Evolutionary conservation across 2,113 vertebrate genomes (phyloP).

Genomic region (Acinonyx jubatus): DNA sequence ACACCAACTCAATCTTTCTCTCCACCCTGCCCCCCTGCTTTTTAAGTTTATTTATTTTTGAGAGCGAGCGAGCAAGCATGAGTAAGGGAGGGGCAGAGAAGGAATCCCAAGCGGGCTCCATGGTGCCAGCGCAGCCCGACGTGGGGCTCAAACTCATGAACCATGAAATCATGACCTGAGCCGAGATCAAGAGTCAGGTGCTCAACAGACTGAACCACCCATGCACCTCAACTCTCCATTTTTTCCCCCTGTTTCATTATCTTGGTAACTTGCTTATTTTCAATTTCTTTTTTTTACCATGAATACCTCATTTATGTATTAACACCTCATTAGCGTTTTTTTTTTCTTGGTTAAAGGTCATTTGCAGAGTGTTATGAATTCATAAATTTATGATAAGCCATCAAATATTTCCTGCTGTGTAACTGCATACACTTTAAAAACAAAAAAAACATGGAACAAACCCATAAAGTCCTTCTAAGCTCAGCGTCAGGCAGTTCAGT

Average conservation of each 20-base stretch:
- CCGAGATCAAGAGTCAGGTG: no score
- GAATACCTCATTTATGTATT: not conserved
- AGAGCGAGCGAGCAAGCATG: no score
- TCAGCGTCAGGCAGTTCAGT: slow-evolving; percentile 98
- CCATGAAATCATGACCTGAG: no score
- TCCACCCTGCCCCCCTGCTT: no score
- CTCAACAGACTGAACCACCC: no score
- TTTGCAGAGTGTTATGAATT: slow-evolving; percentile 45
- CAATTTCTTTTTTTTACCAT: not conserved
- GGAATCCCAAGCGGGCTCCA: no score
- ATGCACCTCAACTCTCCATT: no score
- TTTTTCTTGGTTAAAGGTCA: slow-evolving; percentile 43
- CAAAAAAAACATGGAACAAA: slow-evolving; percentile 76
- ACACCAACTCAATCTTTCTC: not conserved
- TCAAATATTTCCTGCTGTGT: not conserved
- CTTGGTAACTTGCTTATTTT: slow-evolving; percentile 9
- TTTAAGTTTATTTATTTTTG: no score
- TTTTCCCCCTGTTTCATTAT: not conserved
- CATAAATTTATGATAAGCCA: not conserved
- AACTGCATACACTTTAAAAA: slow-evolving; percentile 31
- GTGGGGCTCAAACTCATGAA: no score
- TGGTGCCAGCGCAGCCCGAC: no score
- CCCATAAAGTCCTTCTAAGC: slow-evolving; percentile 98
- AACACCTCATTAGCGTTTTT: not conserved
- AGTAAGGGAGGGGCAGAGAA: no score